These are phyloP conservation scores for Strix uralensis DNA, from an alignment of 2,113 vertebrate species.

Conservation along the genomic window DNA sequence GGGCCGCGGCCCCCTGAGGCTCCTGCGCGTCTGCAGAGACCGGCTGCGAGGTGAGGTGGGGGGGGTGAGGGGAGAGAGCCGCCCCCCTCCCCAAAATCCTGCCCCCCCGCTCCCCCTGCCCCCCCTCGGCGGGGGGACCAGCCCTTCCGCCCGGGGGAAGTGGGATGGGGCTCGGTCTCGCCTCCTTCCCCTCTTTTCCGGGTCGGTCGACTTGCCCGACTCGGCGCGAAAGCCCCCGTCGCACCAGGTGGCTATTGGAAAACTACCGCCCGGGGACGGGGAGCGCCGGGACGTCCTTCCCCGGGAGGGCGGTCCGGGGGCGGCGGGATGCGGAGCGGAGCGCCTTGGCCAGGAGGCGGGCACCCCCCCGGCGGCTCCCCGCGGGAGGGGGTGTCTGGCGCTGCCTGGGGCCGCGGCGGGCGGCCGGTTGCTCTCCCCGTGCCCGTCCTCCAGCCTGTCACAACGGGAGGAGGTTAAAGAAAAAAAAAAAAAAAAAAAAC, in stretches of 20 bases:
- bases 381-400: neutral
- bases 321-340: neutral
- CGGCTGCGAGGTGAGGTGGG: neutral
- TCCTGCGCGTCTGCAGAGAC: neutral
- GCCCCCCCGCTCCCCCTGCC: neutral
- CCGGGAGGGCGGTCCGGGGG: neutral
- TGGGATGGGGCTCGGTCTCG: neutral
- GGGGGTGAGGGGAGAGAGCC: neutral
- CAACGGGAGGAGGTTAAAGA: neutral
- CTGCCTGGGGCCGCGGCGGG: neutral
- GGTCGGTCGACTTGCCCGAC: neutral
- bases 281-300: neutral
- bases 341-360: neutral
- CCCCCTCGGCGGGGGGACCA: neutral
- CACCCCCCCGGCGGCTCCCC: neutral
- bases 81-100: neutral
- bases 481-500: too few species aligned
- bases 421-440: neutral
- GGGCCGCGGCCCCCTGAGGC: constrained; percentile 5
- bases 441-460: neutral
- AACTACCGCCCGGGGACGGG: neutral
- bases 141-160: neutral
- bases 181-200: neutral
- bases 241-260: neutral
- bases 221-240: neutral